phyloP scores from a whole-genome alignment of 2,113 vertebrate genomes.

The Barnardius zonarius region DNA sequence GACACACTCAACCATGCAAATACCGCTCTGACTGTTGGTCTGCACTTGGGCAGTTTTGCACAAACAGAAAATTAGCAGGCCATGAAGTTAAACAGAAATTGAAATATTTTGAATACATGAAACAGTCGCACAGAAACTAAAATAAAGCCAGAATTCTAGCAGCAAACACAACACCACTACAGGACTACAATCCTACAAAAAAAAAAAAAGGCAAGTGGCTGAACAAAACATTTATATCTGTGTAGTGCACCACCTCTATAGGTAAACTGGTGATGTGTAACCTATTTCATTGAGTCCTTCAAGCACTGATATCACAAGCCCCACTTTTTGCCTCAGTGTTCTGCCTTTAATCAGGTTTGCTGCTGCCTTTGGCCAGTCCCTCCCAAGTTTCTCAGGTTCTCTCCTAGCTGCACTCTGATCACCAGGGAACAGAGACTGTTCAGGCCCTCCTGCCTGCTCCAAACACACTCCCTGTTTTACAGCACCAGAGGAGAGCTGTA shows the following conservation, averaged over 20 bases:
- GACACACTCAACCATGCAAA: neutral
- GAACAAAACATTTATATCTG: neutral
- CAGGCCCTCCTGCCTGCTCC: neutral
- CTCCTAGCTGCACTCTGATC: neutral
- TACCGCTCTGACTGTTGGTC: neutral
- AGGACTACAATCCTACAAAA: neutral
- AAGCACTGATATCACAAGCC: neutral
- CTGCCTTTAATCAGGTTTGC: neutral
- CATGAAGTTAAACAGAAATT: neutral
- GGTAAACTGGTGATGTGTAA: neutral
- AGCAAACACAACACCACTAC: neutral
- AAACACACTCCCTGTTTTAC: fast-evolving
- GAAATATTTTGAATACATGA: neutral
- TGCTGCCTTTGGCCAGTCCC: neutral
- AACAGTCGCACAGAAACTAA: neutral
- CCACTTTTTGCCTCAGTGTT: neutral
- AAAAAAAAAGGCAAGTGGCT: neutral
- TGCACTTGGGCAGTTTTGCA: neutral
- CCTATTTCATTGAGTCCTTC: neutral
- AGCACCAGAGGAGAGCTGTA: neutral
- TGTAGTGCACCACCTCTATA: neutral
- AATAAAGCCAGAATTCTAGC: neutral
- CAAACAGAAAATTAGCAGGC: neutral
- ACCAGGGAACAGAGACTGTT: neutral
- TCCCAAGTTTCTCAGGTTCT: neutral